Base-by-base conservation (phyloP, 2,888 invertebrate genomes). In the Caenorhabditis auriculariae region DNA sequence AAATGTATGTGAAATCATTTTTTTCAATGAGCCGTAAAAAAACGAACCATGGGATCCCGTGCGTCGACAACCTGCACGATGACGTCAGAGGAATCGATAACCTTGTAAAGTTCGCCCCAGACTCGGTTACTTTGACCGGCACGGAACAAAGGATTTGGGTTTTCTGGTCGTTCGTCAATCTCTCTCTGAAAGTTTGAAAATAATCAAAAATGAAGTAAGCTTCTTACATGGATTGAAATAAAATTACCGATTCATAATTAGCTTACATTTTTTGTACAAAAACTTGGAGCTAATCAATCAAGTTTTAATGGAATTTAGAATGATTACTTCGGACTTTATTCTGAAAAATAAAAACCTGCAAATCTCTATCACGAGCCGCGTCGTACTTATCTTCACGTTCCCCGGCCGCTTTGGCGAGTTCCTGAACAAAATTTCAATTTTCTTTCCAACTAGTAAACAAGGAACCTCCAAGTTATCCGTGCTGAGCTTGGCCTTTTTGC, bases 51-150 rank as follows among this genome's bases (percentile, higher is more conserved):
- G 0, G 98, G 98, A 85, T 99, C 95, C 66, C 98, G 87, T 0
- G 95, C 95, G 86, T 99, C 98, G 60, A 99, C 85, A 3, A 98
- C 90, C 81, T 96, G 93, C 27, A 98, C 84, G 17, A 99, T 84
- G 4, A 99, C 94, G 87, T 99, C 98, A 0, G 96, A 93, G 2
- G 96, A 94, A 83, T 99, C 98, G 52, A 99, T 88, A 27, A 86
- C 98, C 87, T 99, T 99, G 82, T 96, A 94, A 42, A 99, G 83
- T 82, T 99, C 98, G 85, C 93, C 94, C 98, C 98, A 99, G 78
- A 99, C 94, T 73, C 98, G 87, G 84, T 88, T 91, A 75, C 95
- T 96, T 84, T 93, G 93, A 0, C 98, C 94, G 26, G 94, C 93
- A 49, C 88, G 89, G 88, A 94, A 93, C 2, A 94, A 89, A 90